Percentiles rank a stretch among this genome's conserved stretches.
Conservation (phyloP, 64 coral and sea anemone species). For the Stylophora pistillata region DNA sequence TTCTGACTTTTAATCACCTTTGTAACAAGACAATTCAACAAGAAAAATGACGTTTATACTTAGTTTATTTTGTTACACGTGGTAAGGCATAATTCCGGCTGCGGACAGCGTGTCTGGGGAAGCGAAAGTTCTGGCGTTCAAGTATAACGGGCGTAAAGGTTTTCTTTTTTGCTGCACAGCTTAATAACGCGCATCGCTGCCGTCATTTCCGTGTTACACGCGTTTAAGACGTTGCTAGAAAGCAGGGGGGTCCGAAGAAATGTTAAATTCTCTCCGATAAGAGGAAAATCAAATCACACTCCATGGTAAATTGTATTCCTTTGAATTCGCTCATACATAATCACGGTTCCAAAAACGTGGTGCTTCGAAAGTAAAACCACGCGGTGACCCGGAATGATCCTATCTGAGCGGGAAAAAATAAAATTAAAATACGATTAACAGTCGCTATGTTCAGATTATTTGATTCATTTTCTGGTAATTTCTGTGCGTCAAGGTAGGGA, state of each 20-base stretch:
- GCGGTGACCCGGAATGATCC: neutral
- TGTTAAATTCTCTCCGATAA: neutral
- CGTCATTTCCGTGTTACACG: slow-evolving; percentile 13
- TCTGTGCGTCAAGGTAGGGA: neutral
- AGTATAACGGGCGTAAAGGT: neutral
- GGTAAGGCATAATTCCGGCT: neutral
- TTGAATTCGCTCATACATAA: neutral
- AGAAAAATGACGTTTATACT: neutral
- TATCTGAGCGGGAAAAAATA: neutral
- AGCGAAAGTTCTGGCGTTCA: neutral
- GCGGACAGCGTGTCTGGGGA: neutral
- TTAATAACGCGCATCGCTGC: neutral
- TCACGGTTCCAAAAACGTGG: neutral
- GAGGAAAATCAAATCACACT: slow-evolving; percentile 9
- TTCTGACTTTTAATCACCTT: slow-evolving; percentile 3
- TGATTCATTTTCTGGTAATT: slow-evolving; percentile 14
- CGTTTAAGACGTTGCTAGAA: neutral
- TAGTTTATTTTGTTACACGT: neutral
- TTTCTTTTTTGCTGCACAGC: neutral
- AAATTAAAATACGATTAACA: neutral
- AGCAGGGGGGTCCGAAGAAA: neutral
- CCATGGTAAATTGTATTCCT: neutral
- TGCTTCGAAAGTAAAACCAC: neutral
- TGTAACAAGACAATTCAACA: neutral
- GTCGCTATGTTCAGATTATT: neutral